phyloP scores from a whole-genome alignment of 2,888 invertebrate species.

The Myathropa florea region DNA sequence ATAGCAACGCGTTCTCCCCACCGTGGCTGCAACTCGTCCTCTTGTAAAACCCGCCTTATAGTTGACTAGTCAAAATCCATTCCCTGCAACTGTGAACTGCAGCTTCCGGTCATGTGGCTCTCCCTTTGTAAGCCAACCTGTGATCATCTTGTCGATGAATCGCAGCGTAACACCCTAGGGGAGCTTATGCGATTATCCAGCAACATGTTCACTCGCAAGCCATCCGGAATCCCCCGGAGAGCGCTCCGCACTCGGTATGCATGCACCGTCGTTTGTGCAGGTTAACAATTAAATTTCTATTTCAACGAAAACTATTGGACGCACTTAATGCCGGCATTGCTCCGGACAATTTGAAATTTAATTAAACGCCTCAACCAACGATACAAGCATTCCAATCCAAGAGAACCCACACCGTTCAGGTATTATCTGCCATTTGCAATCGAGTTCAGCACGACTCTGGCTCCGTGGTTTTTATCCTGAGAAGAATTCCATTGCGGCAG shows the following conservation, averaged over 20 bases:
- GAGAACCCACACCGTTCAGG: background rate
- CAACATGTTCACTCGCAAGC: background rate
- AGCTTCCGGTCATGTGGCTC: background rate
- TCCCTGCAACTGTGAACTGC: background rate
- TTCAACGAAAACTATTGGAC: slow-evolving; percentile 2
- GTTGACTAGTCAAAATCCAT: too few relatives aligned
- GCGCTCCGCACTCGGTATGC: background rate
- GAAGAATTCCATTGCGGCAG: background rate
- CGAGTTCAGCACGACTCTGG: background rate
- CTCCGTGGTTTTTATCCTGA: slow-evolving; percentile 8
- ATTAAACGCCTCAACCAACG: slow-evolving; percentile 4
- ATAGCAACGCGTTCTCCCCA: too few relatives aligned
- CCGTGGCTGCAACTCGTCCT: too few relatives aligned
- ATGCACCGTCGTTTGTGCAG: background rate
- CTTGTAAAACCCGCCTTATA: too few relatives aligned
- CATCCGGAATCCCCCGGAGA: background rate
- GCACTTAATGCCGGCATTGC: background rate
- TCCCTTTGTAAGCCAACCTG: background rate
- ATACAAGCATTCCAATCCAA: background rate
- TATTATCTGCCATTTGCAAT: slow-evolving; percentile 12
- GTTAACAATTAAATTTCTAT: slow-evolving; percentile 16
- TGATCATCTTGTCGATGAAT: background rate
- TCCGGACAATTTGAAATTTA: slow-evolving; percentile 17
- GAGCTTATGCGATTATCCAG: background rate
- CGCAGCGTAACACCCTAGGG: background rate